These are phyloP conservation scores for Lagodon rhomboides DNA, from an alignment of 2,797 vertebrate genomes.

Conservation along the genomic window DNA sequence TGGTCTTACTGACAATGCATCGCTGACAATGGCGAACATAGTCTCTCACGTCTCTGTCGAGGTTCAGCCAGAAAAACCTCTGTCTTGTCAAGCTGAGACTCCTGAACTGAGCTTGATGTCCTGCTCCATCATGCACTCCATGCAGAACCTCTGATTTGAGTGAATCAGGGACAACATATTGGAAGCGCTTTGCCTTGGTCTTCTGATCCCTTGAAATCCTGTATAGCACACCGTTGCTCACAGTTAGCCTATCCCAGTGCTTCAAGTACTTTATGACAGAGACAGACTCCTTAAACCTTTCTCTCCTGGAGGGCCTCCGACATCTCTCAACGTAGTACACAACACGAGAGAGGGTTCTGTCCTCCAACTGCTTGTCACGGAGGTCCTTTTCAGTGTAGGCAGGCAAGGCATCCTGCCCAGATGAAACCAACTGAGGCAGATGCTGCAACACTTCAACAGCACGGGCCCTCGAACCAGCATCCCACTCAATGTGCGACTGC, in stretches of 20 bases:
- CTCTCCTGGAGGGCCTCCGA: not conserved
- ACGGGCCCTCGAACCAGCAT: not conserved
- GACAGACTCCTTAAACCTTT: not conserved
- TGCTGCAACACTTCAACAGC: not conserved
- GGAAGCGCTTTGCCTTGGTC: not conserved
- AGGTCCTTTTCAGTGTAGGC: not conserved
- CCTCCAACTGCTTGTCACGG: not conserved
- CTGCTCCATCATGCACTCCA: not conserved
- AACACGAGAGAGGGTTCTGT: not conserved
- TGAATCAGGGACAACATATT: not conserved
- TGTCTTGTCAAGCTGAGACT: not conserved
- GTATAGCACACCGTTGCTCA: not conserved
- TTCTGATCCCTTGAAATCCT: not conserved
- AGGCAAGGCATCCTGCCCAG: not conserved
- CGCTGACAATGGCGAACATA: slow-evolving; percentile 10
- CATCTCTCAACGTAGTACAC: not conserved
- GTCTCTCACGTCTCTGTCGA: not conserved
- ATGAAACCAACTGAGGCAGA: not conserved
- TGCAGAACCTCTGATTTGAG: not conserved
- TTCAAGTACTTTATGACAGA: not conserved
- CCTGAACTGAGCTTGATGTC: slow-evolving; percentile 11
- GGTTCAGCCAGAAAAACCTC: slow-evolving; percentile 9
- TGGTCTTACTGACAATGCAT: not conserved
- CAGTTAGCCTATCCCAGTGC: not conserved
- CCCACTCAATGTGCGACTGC: not conserved